A percentile compares a stretch with the other conserved stretches of the same genome.
phyloP scores from a whole-genome alignment of 2,113 vertebrate species.

The Odocoileus virginianus region DNA sequence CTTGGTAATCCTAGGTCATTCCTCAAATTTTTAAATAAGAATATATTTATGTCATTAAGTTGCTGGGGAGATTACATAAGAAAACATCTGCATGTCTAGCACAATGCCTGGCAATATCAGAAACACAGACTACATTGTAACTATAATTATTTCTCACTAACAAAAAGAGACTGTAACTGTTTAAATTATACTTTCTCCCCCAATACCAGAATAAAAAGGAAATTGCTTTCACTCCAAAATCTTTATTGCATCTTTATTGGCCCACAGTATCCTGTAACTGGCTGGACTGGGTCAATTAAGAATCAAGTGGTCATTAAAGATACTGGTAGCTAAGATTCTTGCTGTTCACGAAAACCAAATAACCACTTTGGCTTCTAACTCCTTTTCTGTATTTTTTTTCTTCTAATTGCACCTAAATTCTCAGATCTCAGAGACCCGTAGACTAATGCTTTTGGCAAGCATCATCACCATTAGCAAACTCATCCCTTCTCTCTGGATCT shows the following conservation, averaged over 20 bases:
- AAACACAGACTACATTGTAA: neutral
- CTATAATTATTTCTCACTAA: neutral
- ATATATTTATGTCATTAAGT: neutral
- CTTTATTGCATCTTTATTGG: neutral
- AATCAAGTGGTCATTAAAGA: slow-evolving; percentile 6
- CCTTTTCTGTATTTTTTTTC: neutral
- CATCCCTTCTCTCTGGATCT: neutral
- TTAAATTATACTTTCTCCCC: neutral
- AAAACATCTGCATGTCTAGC: neutral
- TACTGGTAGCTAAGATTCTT: neutral
- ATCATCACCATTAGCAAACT: neutral
- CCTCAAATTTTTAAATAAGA: neutral
- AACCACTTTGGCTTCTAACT: neutral
- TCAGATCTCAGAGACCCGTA: neutral
- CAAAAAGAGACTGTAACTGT: neutral
- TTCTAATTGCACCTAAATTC: neutral
- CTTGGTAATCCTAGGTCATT: neutral
- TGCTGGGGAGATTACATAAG: neutral
- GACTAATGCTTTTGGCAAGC: neutral
- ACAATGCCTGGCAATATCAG: neutral
- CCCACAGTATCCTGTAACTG: neutral
- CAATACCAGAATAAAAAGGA: neutral
- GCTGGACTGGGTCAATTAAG: neutral
- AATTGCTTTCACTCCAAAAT: neutral
- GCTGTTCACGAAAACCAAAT: slow-evolving; percentile 1